Evolutionary conservation across 2,113 vertebrate genomes (phyloP).

Genomic region (Procavia capensis): DNA sequence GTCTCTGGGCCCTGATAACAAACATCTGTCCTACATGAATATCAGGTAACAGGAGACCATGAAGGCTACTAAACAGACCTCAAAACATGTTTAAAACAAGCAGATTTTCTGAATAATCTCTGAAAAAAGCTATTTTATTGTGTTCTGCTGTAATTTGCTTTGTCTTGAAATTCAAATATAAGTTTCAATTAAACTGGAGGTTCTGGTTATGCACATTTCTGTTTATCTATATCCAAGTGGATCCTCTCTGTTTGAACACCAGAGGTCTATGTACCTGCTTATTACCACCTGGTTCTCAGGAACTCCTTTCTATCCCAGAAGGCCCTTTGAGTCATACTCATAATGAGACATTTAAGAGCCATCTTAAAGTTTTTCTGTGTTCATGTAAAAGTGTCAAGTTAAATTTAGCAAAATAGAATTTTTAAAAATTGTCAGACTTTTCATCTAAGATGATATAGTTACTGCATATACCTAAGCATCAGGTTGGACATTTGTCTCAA

Average conservation of each 20-base stretch:
- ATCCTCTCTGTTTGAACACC: not conserved
- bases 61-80: not conserved
- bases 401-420: constrained; percentile 31
- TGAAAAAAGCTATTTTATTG: not conserved
- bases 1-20: not conserved
- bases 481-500: not conserved
- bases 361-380: not conserved
- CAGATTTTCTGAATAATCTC: not conserved
- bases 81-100: not conserved
- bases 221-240: not conserved
- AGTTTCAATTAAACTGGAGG: constrained; percentile 14
- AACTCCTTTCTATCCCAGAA: constrained; percentile 16
- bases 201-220: constrained; percentile 2
- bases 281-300: not conserved
- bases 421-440: not conserved
- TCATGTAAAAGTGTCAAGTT: not conserved
- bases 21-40: not conserved
- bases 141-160: not conserved
- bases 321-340: not conserved
- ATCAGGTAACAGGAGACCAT: not conserved
- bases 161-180: constrained; percentile 43
- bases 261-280: not conserved
- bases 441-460: not conserved
- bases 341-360: constrained; percentile 1
- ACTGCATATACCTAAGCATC: not conserved